Evolutionary conservation across 2,888 invertebrate species (phyloP).

Genomic region (Zelleria hepariella): DNA sequence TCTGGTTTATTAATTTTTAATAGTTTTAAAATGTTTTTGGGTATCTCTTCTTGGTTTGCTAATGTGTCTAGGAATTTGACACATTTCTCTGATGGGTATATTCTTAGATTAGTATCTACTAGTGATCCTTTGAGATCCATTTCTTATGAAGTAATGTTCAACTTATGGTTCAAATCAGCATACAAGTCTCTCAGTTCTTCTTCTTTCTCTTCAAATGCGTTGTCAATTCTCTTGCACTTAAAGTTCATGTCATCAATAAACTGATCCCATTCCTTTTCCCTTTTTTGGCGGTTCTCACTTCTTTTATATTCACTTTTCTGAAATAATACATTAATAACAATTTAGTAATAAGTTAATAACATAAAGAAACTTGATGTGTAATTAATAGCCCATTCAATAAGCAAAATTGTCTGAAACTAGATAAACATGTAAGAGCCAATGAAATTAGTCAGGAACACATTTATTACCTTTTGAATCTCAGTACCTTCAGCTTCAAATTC

Average conservation of each 20-base stretch:
- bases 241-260: conserved; percentile 85
- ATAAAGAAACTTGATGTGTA: no score
- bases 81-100: conserved; percentile 75
- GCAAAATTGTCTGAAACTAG: not conserved
- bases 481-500: conserved; percentile 74
- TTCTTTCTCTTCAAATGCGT: conserved; percentile 84
- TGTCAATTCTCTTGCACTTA: conserved; percentile 82
- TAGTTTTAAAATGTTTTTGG: conserved; percentile 23
- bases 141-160: conserved; percentile 69
- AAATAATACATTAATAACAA: conserved; percentile 14
- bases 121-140: conserved; percentile 74
- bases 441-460: no score
- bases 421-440: no score
- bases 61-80: conserved; percentile 67
- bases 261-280: conserved; percentile 76
- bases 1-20: conserved; percentile 11
- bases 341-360: no score
- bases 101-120: conserved; percentile 73
- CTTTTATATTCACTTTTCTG: conserved; percentile 35
- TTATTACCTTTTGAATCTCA: conserved; percentile 70
- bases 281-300: conserved; percentile 38
- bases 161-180: conserved; percentile 80
- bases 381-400: not conserved
- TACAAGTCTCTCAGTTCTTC: conserved; percentile 82
- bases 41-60: conserved; percentile 53